phyloP scores from a whole-genome alignment of 2,888 invertebrate genomes.

The Tenthredo livida region DNA sequence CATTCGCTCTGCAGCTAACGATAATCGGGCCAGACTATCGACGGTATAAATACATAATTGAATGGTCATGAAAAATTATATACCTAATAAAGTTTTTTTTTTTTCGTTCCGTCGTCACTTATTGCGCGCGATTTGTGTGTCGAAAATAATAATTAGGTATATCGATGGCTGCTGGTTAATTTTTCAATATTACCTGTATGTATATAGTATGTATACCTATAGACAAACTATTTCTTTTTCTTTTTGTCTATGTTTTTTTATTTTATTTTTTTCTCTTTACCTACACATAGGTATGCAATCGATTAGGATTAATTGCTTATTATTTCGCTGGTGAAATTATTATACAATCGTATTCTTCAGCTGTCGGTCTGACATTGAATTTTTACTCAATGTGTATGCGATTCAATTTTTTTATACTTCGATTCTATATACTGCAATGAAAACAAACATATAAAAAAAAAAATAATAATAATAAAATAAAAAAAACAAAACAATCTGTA shows the following conservation, averaged over 20 bases:
- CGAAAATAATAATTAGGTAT: constrained; percentile 11
- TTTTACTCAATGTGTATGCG: neutral
- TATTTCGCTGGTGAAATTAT: neutral
- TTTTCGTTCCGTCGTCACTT: neutral
- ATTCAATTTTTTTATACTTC: neutral
- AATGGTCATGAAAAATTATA: neutral
- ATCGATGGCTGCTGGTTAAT: neutral
- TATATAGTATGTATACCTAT: too few species aligned
- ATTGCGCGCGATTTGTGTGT: neutral
- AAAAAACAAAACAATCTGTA: neutral
- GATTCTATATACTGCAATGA: neutral
- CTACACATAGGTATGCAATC: neutral
- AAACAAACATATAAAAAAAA: neutral
- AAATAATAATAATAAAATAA: too few species aligned
- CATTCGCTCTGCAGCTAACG: neutral
- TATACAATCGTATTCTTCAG: neutral
- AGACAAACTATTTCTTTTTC: neutral
- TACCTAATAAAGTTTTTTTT: neutral
- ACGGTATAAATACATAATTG: neutral
- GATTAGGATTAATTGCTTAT: constrained; percentile 19
- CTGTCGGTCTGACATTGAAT: constrained; percentile 15
- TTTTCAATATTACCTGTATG: neutral
- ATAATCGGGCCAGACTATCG: neutral
- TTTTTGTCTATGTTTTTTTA: neutral
- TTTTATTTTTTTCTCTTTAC: neutral